Evolutionary conservation across 2,113 vertebrate genomes (phyloP).

Genomic region (Morone chrysops): DNA sequence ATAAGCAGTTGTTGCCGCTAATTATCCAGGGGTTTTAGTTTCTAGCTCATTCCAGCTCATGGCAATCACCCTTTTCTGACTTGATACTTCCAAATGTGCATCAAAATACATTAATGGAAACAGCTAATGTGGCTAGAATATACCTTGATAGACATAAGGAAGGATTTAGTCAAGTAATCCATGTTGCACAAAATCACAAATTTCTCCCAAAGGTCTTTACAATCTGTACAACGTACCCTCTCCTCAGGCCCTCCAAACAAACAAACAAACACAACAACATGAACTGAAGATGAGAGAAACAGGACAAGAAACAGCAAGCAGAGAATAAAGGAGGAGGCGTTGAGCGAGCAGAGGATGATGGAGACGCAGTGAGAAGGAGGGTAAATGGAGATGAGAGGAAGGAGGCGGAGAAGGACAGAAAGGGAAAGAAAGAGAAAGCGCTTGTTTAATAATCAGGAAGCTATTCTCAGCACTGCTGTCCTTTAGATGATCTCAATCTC

Average conservation of each 20-base stretch:
- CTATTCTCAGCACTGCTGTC: conserved; percentile 60
- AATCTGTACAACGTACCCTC: background rate
- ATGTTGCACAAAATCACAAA: too few relatives aligned
- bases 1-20: too few relatives aligned
- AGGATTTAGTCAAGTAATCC: background rate
- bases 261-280: background rate
- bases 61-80: too few relatives aligned
- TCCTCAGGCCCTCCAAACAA: background rate
- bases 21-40: too few relatives aligned
- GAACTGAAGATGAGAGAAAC: background rate
- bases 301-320: background rate
- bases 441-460: conserved; percentile 45
- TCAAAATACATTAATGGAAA: too few relatives aligned
- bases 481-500: conserved; percentile 50
- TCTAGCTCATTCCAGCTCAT: too few relatives aligned
- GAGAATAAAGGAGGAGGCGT: background rate
- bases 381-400: conserved; percentile 11
- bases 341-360: background rate
- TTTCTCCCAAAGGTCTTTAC: background rate
- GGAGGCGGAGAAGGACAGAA: conserved; percentile 18
- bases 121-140: too few relatives aligned
- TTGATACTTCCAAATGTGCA: too few relatives aligned
- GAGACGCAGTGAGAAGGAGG: background rate
- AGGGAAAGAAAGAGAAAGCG: conserved; percentile 12
- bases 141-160: too few relatives aligned